Conservation (phyloP, 2,113 vertebrate genomes). For the Gulo gulo region DNA sequence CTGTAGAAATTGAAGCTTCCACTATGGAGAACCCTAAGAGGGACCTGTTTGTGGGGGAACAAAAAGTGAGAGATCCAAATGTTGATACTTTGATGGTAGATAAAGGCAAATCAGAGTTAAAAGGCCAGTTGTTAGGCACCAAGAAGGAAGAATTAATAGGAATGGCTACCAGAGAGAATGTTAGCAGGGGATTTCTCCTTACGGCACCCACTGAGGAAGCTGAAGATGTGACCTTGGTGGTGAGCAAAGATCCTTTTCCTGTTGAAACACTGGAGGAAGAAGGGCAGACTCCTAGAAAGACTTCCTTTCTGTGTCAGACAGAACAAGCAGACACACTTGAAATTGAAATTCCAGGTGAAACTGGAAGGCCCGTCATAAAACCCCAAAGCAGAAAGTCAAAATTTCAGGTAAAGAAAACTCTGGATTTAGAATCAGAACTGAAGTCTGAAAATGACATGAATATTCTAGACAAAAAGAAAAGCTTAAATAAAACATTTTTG, state of each 20-base stretch:
- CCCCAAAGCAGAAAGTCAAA: constrained; percentile 7
- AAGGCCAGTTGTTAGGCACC: not conserved
- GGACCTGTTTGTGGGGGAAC: constrained; percentile 24
- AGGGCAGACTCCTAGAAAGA: not conserved
- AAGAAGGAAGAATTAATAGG: constrained; percentile 25
- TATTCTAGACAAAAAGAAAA: not conserved
- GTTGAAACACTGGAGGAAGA: not conserved
- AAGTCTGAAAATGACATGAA: not conserved
- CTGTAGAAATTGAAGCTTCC: not conserved
- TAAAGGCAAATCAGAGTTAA: constrained; percentile 48
- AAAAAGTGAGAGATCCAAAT: not conserved
- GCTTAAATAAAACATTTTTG: constrained; percentile 32
- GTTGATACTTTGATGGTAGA: not conserved
- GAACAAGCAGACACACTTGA: constrained; percentile 13
- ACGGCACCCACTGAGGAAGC: constrained; percentile 23
- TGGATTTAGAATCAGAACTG: constrained; percentile 24
- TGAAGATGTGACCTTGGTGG: not conserved
- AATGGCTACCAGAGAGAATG: not conserved
- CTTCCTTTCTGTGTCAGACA: constrained; percentile 20
- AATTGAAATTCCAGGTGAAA: constrained; percentile 48
- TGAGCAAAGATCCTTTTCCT: constrained; percentile 4
- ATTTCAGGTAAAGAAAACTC: constrained; percentile 25
- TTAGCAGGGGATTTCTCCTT: not conserved
- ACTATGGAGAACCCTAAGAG: constrained; percentile 4
- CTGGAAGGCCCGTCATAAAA: constrained; percentile 13